Evolutionary conservation across 1,140 invertebrate genomes (phyloP).

Genomic region (Drosophila bipectinata): DNA sequence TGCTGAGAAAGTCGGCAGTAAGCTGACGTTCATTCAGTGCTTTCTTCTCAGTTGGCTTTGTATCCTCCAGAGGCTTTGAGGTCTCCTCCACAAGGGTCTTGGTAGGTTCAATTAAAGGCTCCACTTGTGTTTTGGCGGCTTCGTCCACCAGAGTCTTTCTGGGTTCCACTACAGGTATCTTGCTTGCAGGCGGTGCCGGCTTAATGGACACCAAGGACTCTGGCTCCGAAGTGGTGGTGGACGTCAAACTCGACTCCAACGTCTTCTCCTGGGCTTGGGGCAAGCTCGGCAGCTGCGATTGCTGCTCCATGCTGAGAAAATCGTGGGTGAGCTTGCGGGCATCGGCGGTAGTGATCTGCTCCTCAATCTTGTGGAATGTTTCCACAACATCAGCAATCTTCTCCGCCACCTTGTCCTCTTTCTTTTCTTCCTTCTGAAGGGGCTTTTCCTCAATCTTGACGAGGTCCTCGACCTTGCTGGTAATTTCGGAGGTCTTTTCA

Average conservation of each 20-base stretch:
- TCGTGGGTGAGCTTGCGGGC: slow-evolving; percentile 66
- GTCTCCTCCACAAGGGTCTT: slow-evolving; percentile 44
- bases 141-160: slow-evolving; percentile 46
- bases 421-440: not conserved
- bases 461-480: slow-evolving; percentile 31
- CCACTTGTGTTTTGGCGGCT: slow-evolving; percentile 14
- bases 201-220: slow-evolving; percentile 57
- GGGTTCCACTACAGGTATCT: slow-evolving; percentile 57
- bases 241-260: slow-evolving; percentile 54
- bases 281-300: slow-evolving; percentile 59
- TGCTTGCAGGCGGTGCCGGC: slow-evolving; percentile 55
- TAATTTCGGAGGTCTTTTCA: slow-evolving; percentile 45
- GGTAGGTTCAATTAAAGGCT: slow-evolving; percentile 48
- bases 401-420: slow-evolving; percentile 55
- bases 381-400: slow-evolving; percentile 58
- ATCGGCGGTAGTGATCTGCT: slow-evolving; percentile 54
- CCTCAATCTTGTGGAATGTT: slow-evolving; percentile 69
- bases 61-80: not conserved
- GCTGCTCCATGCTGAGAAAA: slow-evolving; percentile 74
- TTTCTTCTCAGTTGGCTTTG: slow-evolving; percentile 28
- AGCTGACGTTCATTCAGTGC: slow-evolving; percentile 48
- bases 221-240: slow-evolving; percentile 50
- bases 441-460: slow-evolving; percentile 10
- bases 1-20: slow-evolving; percentile 69
- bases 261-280: slow-evolving; percentile 24